These are phyloP conservation scores for Herminia tarsipennalis DNA, from an alignment of 2,888 invertebrate species.

Conservation along the genomic window DNA sequence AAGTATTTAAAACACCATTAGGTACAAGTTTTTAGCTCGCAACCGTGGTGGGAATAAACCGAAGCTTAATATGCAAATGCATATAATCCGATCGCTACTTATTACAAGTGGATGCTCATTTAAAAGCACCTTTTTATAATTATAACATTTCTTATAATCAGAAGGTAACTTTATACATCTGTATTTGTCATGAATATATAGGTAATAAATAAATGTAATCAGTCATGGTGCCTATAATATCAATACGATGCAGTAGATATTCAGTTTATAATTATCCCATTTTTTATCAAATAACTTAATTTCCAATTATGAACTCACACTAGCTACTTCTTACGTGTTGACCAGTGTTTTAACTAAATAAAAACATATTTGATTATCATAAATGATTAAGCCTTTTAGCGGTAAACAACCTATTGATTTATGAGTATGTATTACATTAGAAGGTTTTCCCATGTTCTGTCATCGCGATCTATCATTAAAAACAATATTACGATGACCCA, in stretches of 20 bases:
- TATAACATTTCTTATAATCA: no score
- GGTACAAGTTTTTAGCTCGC: no score
- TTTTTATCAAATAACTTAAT: conserved; percentile 1
- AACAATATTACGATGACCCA: background rate
- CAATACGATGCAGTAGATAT: conserved; percentile 2
- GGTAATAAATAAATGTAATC: background rate
- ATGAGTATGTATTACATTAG: no score
- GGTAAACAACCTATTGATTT: conserved; percentile 1
- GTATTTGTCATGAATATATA: background rate
- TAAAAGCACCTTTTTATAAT: no score
- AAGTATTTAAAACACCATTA: no score
- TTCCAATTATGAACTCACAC: conserved; percentile 7
- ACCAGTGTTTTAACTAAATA: conserved; percentile 1
- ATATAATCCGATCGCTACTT: no score
- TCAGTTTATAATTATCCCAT: background rate
- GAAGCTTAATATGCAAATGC: no score
- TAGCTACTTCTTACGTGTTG: background rate
- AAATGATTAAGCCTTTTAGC: conserved; percentile 3
- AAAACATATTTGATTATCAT: conserved; percentile 10
- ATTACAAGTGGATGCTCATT: no score
- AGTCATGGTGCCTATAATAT: background rate
- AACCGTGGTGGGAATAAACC: no score
- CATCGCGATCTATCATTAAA: no score
- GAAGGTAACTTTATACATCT: background rate
- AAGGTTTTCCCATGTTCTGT: background rate